These are phyloP conservation scores for Microctonus brassicae DNA, from an alignment of 2,888 invertebrate species.

Conservation along the genomic window DNA sequence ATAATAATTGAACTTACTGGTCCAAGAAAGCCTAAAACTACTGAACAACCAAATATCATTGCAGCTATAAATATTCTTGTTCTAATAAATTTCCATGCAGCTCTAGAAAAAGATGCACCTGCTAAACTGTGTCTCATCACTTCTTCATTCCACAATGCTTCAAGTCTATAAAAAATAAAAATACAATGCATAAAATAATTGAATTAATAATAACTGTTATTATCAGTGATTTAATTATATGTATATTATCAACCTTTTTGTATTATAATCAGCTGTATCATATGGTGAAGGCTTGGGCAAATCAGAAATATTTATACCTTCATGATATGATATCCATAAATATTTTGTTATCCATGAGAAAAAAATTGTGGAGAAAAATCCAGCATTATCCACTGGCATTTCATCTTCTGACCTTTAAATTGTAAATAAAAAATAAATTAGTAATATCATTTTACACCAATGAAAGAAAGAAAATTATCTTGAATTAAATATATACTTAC, in stretches of 20 bases:
- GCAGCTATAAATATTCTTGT: conserved; percentile 69
- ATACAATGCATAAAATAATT: background rate
- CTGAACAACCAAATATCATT: conserved; percentile 66
- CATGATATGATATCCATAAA: conserved; percentile 71
- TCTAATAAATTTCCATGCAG: conserved; percentile 70
- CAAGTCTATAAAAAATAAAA: conserved; percentile 64
- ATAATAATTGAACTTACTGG: conserved; percentile 70
- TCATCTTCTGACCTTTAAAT: conserved; percentile 48
- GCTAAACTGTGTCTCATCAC: conserved; percentile 67
- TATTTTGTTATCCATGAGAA: conserved; percentile 72
- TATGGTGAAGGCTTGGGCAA: conserved; percentile 68
- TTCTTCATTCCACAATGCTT: conserved; percentile 72
- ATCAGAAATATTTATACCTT: conserved; percentile 68
- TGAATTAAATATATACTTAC: conserved; percentile 45
- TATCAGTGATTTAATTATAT: background rate
- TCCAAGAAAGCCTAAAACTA: conserved; percentile 70
- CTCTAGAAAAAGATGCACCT: conserved; percentile 70
- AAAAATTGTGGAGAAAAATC: conserved; percentile 71
- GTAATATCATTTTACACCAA: background rate
- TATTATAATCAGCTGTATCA: conserved; percentile 71
- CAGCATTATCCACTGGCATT: conserved; percentile 70
- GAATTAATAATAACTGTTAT: too few species aligned
- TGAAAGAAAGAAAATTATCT: background rate
- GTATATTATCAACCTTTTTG: conserved; percentile 67
- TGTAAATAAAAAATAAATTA: background rate